phyloP scores from a whole-genome alignment of 2,888 invertebrate species.

The Andricus curvator region DNA sequence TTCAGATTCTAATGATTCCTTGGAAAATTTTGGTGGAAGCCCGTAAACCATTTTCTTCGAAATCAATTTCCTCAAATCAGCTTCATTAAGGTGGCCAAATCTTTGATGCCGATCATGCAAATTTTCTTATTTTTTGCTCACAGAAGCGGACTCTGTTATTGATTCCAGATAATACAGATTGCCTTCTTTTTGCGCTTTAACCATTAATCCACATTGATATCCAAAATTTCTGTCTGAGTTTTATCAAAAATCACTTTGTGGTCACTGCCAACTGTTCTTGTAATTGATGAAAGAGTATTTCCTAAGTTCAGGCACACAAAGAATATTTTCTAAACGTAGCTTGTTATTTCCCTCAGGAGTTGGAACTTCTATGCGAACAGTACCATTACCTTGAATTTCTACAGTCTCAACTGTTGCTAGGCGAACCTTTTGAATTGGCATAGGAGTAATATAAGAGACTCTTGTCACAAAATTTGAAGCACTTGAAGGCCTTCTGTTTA shows the following conservation, averaged over 20 bases:
- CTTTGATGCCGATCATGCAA: no score
- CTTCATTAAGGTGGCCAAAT: no score
- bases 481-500: neutral
- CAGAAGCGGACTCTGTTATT: no score
- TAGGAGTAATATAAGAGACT: slow-evolving; percentile 35
- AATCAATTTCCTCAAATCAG: no score
- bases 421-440: slow-evolving; percentile 42
- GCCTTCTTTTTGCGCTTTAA: slow-evolving; percentile 41
- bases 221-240: slow-evolving; percentile 39
- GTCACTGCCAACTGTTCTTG: slow-evolving; percentile 44
- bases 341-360: slow-evolving; percentile 28
- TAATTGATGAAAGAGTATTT: slow-evolving; percentile 49
- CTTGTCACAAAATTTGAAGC: slow-evolving; percentile 38
- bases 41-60: no score
- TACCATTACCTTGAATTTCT: slow-evolving; percentile 46
- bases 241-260: slow-evolving; percentile 43
- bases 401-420: slow-evolving; percentile 44
- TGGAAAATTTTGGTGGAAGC: no score
- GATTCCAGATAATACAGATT: no score
- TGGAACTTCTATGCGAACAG: slow-evolving; percentile 39
- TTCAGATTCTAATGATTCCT: no score
- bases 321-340: slow-evolving; percentile 45
- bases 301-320: slow-evolving; percentile 48
- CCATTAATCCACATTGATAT: slow-evolving; percentile 33
- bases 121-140: no score